A percentile compares a stretch with the other conserved stretches of the same genome.
These are phyloP conservation scores for Corythornis vintsioides DNA, from an alignment of 2,113 vertebrate genomes.

Conservation along the genomic window DNA sequence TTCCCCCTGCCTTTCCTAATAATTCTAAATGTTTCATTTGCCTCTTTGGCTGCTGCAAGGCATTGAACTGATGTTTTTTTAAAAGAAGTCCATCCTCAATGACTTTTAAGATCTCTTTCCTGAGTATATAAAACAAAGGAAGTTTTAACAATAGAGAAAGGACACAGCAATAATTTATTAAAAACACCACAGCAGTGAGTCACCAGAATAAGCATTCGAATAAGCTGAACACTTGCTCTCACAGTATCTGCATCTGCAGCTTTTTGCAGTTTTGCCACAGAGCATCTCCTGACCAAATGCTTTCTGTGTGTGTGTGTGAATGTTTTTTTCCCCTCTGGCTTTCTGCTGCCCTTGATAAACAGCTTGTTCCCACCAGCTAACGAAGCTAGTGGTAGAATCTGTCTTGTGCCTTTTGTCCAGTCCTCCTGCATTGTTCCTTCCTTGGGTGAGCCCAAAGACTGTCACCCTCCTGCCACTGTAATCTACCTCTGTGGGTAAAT, in stretches of 20 bases:
- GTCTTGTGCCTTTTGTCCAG: background rate
- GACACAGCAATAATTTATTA: background rate
- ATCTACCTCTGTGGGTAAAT: background rate
- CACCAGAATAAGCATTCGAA: background rate
- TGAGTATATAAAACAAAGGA: slow-evolving; percentile 3
- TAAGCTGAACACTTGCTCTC: background rate
- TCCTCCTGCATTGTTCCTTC: background rate
- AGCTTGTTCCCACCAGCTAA: background rate
- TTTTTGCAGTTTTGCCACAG: background rate
- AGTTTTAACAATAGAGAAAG: slow-evolving; percentile 25
- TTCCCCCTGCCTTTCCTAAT: background rate
- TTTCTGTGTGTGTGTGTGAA: too few relatives aligned
- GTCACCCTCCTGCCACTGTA: background rate
- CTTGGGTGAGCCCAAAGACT: background rate
- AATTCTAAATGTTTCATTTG: slow-evolving; percentile 28
- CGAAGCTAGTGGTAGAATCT: background rate
- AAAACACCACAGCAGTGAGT: background rate
- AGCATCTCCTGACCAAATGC: background rate
- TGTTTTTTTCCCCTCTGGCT: background rate
- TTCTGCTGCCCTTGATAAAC: background rate
- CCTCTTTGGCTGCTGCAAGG: slow-evolving; percentile 17
- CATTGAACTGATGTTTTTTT: background rate
- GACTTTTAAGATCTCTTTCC: slow-evolving; percentile 9
- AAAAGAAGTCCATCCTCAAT: background rate
- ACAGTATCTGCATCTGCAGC: background rate